A percentile compares a stretch with the other conserved stretches of the same genome.
These are phyloP conservation scores for Neria commutata DNA, from an alignment of 2,888 invertebrate genomes.

Conservation along the genomic window DNA sequence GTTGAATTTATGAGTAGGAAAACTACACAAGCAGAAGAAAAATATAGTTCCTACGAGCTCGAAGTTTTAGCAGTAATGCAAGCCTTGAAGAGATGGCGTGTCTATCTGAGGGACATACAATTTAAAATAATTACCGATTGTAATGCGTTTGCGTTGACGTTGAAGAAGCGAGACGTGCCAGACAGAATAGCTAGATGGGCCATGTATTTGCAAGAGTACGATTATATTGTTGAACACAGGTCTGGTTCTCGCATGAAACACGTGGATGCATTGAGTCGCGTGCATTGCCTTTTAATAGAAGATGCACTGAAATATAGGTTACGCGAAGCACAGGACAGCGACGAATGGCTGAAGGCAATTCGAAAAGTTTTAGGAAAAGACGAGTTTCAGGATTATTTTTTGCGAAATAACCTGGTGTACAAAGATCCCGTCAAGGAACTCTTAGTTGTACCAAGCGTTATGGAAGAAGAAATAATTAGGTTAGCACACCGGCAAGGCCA, in stretches of 20 bases:
- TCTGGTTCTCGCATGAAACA: conserved; percentile 24
- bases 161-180: conserved; percentile 26
- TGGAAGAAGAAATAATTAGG: conserved; percentile 1
- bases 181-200: conserved; percentile 27
- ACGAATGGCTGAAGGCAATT: background rate
- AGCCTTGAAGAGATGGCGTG: conserved; percentile 38
- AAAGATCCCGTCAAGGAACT: background rate
- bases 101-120: conserved; percentile 23
- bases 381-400: background rate
- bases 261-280: conserved; percentile 29
- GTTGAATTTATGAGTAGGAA: conserved; percentile 29
- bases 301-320: background rate
- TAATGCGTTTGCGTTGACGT: conserved; percentile 31
- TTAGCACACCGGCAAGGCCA: background rate
- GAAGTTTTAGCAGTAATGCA: conserved; percentile 40
- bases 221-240: background rate
- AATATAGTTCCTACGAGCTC: conserved; percentile 38
- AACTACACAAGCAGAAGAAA: conserved; percentile 24
- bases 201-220: conserved; percentile 1
- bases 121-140: conserved; percentile 32
- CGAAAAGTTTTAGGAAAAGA: background rate
- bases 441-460: background rate
- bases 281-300: background rate
- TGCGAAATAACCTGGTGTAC: background rate
- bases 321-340: background rate